These are phyloP conservation scores for Telmatherina bonti DNA, from an alignment of 2,797 vertebrate species.

Conservation along the genomic window DNA sequence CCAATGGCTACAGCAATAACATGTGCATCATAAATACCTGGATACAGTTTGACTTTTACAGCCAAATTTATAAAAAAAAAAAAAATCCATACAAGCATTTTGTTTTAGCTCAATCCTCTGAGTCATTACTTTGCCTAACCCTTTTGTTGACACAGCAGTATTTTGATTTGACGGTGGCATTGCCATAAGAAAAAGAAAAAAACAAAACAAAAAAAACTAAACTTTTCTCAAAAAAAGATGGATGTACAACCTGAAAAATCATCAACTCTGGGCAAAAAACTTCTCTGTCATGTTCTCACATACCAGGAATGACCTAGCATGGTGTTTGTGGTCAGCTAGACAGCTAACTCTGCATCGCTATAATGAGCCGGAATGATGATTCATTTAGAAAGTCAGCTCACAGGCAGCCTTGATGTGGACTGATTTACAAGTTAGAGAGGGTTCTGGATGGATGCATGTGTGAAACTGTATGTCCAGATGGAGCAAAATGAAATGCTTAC, in stretches of 20 bases:
- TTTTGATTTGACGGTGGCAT: background rate
- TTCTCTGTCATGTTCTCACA: slow-evolving; percentile 50
- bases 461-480: slow-evolving; percentile 48
- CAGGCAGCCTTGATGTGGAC: slow-evolving; percentile 60
- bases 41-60: no score
- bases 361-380: slow-evolving; percentile 64
- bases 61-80: no score
- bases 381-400: slow-evolving; percentile 49
- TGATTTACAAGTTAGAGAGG: slow-evolving; percentile 41
- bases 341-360: slow-evolving; percentile 37
- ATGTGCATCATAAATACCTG: no score
- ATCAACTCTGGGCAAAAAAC: slow-evolving; percentile 25
- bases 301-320: slow-evolving; percentile 36
- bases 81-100: no score
- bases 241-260: slow-evolving; percentile 22
- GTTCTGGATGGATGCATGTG: slow-evolving; percentile 36
- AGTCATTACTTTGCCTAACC: no score
- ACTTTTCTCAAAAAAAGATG: slow-evolving; percentile 5
- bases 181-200: background rate
- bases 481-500: slow-evolving; percentile 11
- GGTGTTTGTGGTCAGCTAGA: slow-evolving; percentile 55
- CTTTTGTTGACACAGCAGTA: background rate
- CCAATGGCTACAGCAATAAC: no score
- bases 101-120: no score
- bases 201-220: background rate